Evolutionary conservation across 2,888 invertebrate species (phyloP).

Genomic region (Eucriotettix oculatus): DNA sequence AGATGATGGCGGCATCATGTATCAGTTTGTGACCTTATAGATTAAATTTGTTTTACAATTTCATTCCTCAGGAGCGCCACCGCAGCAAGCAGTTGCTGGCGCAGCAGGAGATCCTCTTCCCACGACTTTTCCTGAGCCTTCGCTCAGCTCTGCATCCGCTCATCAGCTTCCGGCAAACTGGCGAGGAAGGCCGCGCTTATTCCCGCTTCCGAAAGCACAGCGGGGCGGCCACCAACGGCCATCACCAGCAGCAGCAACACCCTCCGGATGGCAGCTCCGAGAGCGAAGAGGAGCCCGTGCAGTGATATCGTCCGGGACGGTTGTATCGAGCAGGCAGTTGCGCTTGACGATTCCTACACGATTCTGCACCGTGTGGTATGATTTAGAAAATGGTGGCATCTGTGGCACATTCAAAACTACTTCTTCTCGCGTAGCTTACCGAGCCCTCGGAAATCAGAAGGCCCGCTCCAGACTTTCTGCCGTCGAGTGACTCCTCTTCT

Average conservation of each 20-base stretch:
- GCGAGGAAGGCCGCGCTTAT: slow-evolving; percentile 20
- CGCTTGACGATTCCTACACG: no score
- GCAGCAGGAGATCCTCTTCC: slow-evolving; percentile 58
- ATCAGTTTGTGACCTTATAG: background rate
- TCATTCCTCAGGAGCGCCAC: slow-evolving; percentile 32
- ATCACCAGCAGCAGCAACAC: background rate
- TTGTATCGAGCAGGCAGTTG: no score
- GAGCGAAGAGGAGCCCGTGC: slow-evolving; percentile 10
- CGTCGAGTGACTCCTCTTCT: no score
- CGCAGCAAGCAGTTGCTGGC: slow-evolving; percentile 49
- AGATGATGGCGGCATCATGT: background rate
- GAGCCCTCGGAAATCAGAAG: no score
- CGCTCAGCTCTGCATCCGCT: slow-evolving; percentile 62
- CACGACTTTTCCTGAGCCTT: slow-evolving; percentile 55
- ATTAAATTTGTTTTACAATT: background rate
- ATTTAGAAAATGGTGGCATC: no score
- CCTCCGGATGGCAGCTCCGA: slow-evolving; percentile 6
- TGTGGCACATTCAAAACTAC: no score
- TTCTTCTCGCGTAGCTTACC: no score
- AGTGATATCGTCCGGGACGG: background rate
- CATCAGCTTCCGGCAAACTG: slow-evolving; percentile 35
- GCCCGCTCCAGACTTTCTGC: no score
- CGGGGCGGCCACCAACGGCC: background rate
- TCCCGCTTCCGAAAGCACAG: slow-evolving; percentile 8
- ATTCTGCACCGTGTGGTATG: no score